phyloP scores from a whole-genome alignment of 2,888 invertebrate genomes.

The Sympetrum striolatum region DNA sequence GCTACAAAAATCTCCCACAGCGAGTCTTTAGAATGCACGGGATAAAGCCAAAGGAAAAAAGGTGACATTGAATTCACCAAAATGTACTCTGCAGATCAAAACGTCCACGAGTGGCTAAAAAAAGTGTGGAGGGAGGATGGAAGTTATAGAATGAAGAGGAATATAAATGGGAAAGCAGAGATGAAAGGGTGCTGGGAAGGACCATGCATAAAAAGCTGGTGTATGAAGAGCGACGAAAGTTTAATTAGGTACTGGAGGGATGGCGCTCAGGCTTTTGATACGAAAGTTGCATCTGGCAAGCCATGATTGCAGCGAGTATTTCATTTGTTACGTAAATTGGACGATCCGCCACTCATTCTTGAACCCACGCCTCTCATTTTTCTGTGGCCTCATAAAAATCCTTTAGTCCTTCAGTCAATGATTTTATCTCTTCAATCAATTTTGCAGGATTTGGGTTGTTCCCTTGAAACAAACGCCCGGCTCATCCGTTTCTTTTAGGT shows the following conservation, averaged over 20 bases:
- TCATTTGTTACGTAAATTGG: slow-evolving; percentile 12
- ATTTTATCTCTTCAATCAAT: slow-evolving; percentile 32
- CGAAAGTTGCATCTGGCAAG: neutral
- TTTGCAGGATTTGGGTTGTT: neutral
- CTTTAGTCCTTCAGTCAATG: neutral
- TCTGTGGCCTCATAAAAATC: neutral
- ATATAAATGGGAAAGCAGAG: neutral
- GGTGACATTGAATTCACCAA: too few species aligned
- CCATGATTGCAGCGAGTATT: slow-evolving; percentile 2
- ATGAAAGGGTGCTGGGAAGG: neutral
- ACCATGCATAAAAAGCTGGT: neutral
- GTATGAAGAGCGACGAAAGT: slow-evolving; percentile 7
- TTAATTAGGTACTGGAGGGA: slow-evolving; percentile 12
- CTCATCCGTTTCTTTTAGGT: neutral
- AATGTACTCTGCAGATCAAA: too few species aligned
- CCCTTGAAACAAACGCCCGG: neutral
- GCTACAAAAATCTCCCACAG: too few species aligned
- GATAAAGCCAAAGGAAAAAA: too few species aligned
- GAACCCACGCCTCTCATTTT: neutral
- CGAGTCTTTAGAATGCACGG: too few species aligned
- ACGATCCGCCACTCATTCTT: slow-evolving; percentile 26
- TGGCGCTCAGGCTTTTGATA: neutral
- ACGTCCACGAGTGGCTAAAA: too few species aligned
- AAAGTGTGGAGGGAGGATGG: neutral
- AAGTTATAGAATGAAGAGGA: neutral